These are phyloP conservation scores for Eulemur mongoz DNA, from an alignment of 2,797 vertebrate species.

Conservation along the genomic window DNA sequence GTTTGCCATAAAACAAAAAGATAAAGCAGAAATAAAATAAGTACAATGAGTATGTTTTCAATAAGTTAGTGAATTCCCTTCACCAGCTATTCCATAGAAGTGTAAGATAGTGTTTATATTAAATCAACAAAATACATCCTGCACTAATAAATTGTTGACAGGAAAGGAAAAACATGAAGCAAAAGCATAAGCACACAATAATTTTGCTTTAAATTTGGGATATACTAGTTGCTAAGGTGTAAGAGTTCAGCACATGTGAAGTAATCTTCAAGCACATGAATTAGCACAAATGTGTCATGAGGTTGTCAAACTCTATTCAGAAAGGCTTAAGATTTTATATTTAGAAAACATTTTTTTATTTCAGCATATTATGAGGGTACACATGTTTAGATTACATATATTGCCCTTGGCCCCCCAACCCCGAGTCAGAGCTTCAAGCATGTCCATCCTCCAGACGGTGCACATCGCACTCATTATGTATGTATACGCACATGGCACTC, in stretches of 20 bases:
- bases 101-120: background rate
- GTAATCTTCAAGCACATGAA: background rate
- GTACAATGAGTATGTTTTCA: background rate
- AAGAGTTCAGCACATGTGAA: background rate
- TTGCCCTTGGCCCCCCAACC: too few relatives aligned
- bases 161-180: background rate
- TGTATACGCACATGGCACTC: too few relatives aligned
- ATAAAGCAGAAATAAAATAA: conserved; percentile 22
- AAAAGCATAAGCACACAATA: background rate
- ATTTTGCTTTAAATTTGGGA: background rate
- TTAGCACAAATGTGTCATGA: conserved; percentile 58
- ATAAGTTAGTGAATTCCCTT: background rate
- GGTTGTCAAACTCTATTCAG: conserved; percentile 3
- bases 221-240: background rate
- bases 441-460: too few relatives aligned
- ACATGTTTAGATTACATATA: too few relatives aligned
- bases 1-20: background rate
- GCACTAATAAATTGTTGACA: conserved; percentile 25
- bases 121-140: background rate
- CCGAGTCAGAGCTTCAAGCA: too few relatives aligned
- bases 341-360: background rate
- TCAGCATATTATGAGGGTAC: too few relatives aligned
- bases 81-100: background rate
- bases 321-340: conserved; percentile 36
- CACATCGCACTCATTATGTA: too few relatives aligned